These are phyloP conservation scores for Drosophila gunungcola DNA, from an alignment of 1,140 invertebrate species.

Conservation along the genomic window DNA sequence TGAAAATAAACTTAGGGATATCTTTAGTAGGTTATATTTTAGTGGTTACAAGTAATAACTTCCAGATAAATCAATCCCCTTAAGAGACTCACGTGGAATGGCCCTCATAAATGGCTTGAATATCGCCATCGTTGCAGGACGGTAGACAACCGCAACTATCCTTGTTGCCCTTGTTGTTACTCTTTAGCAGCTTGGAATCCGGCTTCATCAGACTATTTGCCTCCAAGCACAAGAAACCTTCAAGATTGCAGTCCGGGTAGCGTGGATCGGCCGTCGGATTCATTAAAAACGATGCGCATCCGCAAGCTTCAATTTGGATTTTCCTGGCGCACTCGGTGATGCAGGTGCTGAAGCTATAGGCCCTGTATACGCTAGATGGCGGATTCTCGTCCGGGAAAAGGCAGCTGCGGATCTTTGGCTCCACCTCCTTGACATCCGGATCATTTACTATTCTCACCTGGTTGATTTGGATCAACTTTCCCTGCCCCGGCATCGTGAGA, in stretches of 20 bases:
- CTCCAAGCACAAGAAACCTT: conserved; percentile 62
- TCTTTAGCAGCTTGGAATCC: conserved; percentile 53
- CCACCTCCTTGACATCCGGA: conserved; percentile 65
- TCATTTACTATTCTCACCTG: conserved; percentile 69
- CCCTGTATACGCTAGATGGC: conserved; percentile 82
- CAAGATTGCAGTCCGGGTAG: conserved; percentile 61
- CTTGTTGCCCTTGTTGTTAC: conserved; percentile 28
- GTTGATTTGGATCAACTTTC: conserved; percentile 59
- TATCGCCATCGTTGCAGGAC: conserved; percentile 86
- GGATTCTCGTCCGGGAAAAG: conserved; percentile 85
- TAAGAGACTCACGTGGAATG: conserved; percentile 37
- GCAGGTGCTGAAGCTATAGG: conserved; percentile 86
- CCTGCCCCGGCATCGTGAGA: conserved; percentile 42
- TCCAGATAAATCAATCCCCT: too few species aligned
- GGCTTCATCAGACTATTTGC: conserved; percentile 54
- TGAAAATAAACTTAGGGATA: too few species aligned
- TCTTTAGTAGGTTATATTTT: too few species aligned
- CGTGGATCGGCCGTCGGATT: conserved; percentile 38
- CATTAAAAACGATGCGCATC: conserved; percentile 84
- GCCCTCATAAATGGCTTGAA: conserved; percentile 71
- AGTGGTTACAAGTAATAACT: too few species aligned
- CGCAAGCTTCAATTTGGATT: conserved; percentile 85
- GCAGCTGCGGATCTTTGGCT: conserved; percentile 84
- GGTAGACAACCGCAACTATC: conserved; percentile 84
- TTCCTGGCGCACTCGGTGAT: conserved; percentile 85